Base-by-base conservation (phyloP, 2,888 invertebrate species). In the Diplazon laetatorius region DNA sequence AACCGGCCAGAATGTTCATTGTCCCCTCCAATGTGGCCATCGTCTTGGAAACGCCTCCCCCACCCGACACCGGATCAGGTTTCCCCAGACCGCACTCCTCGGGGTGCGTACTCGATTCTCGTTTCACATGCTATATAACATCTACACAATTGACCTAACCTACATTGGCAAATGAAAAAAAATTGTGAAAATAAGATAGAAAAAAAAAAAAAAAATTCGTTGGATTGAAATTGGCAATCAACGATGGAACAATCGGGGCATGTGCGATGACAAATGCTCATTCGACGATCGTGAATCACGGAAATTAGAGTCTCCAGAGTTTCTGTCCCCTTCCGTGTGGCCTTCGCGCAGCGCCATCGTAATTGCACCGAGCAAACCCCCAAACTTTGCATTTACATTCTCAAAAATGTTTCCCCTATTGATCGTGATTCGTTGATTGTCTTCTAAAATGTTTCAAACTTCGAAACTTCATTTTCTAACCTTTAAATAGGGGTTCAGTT, bases 11-110 rank as follows among this genome's bases (percentile, higher is more conserved):
- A 30, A 68, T 22, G 60, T 57, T 48, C 65, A 62, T 37, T 59
- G 59, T 72, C 69, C 76, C 68, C 65, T 72, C 76, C 69, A 44
- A 59, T 52, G 73, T 76, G 65, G 62, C 55, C 79, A 76, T 80
- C 76, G 79, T 80, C 76, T 69, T 80, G 78, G 78, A 78, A 78
- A 78, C 78, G 75, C 75, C 78, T 71, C 75, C 75, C 75, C 75
- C 75, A 78, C 78, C 71, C 78, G 18, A 78, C 75, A 71, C 68
- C 75, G 78, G 75, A 78, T 78, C 78, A 75, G 65, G 78, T 78
- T 78, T 78, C 78, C 65, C 74, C 75, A 55, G 57, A 74, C 52
- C 74, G 70, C 65, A 71, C 62, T 75, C 75, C 66, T 68, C 65
- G 35, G 46, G 65, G 55, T 55, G 68, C 46, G 62, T 68, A 75